These are phyloP conservation scores for Philotrypesis tridentata DNA, from an alignment of 1,140 invertebrate species.

Conservation along the genomic window DNA sequence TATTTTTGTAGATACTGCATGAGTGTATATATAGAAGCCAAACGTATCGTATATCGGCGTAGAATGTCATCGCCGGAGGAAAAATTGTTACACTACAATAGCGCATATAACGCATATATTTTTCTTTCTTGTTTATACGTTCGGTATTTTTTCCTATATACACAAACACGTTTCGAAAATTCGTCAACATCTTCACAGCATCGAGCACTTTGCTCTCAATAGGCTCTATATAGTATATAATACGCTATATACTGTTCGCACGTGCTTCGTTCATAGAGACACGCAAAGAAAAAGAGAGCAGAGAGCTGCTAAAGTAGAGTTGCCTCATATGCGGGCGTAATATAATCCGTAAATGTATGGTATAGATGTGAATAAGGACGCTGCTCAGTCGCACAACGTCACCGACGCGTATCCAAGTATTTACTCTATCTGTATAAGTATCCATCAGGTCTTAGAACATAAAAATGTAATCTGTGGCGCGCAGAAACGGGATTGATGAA, in stretches of 20 bases:
- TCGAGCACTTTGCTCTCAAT: neutral
- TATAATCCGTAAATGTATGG: conserved; percentile 55
- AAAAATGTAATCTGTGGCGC: too few relatives aligned
- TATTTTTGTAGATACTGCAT: neutral
- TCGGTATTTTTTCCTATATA: too few relatives aligned
- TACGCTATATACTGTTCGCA: too few relatives aligned
- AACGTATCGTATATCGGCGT: conserved; percentile 37
- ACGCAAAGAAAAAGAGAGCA: too few relatives aligned
- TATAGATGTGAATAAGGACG: conserved; percentile 24
- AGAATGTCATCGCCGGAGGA: conserved; percentile 13
- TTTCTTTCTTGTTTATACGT: neutral
- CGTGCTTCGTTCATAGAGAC: too few relatives aligned
- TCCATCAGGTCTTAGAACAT: too few relatives aligned
- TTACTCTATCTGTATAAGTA: too few relatives aligned
- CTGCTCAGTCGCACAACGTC: neutral
- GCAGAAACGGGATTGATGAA: too few relatives aligned
- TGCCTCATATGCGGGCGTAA: conserved; percentile 62
- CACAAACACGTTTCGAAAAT: neutral
- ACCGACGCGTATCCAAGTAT: too few relatives aligned
- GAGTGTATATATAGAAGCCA: conserved; percentile 25
- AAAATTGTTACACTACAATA: conserved; percentile 28
- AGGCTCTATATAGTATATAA: too few relatives aligned
- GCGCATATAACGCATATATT: neutral
- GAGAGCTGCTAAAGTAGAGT: conserved; percentile 16
- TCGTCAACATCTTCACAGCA: neutral